These are phyloP conservation scores for Enteromius argenteus DNA, from an alignment of 2,797 vertebrate genomes.

Conservation along the genomic window DNA sequence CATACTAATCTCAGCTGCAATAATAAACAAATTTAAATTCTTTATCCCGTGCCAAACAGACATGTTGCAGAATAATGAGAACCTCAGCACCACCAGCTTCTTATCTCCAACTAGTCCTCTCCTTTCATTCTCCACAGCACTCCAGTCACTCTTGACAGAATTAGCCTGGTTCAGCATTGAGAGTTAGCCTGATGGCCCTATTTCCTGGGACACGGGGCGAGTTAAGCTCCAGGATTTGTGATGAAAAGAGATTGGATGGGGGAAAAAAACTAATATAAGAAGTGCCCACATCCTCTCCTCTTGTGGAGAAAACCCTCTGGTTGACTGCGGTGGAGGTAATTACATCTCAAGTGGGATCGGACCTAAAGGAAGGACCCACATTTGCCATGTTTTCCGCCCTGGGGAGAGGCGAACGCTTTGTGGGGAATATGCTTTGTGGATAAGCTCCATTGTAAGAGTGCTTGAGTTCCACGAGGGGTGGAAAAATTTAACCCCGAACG, in stretches of 20 bases:
- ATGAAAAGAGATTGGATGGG: constrained; percentile 73
- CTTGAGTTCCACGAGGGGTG: constrained; percentile 24
- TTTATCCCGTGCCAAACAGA: constrained; percentile 49
- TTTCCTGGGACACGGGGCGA: constrained; percentile 64
- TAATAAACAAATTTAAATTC: constrained; percentile 54
- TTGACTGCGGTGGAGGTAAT: constrained; percentile 70
- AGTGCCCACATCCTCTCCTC: constrained; percentile 43
- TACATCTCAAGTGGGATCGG: constrained; percentile 71
- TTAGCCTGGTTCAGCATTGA: constrained; percentile 62
- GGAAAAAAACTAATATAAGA: constrained; percentile 53
- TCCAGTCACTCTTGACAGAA: constrained; percentile 72
- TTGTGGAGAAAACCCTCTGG: constrained; percentile 56
- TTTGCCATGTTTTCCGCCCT: constrained; percentile 48
- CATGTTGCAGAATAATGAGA: constrained; percentile 70
- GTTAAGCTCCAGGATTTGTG: constrained; percentile 68
- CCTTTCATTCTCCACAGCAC: constrained; percentile 61
- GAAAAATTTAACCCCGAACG: constrained; percentile 40
- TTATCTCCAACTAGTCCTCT: constrained; percentile 48
- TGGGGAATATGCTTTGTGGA: constrained; percentile 47
- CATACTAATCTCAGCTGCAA: constrained; percentile 51
- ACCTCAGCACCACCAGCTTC: constrained; percentile 60
- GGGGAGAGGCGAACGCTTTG: constrained; percentile 46
- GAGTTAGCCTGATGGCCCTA: constrained; percentile 63
- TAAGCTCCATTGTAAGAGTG: constrained; percentile 46
- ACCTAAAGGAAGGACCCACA: constrained; percentile 59